Conservation (phyloP, 2,797 vertebrate genomes). For the Eptatretus atami region DNA sequence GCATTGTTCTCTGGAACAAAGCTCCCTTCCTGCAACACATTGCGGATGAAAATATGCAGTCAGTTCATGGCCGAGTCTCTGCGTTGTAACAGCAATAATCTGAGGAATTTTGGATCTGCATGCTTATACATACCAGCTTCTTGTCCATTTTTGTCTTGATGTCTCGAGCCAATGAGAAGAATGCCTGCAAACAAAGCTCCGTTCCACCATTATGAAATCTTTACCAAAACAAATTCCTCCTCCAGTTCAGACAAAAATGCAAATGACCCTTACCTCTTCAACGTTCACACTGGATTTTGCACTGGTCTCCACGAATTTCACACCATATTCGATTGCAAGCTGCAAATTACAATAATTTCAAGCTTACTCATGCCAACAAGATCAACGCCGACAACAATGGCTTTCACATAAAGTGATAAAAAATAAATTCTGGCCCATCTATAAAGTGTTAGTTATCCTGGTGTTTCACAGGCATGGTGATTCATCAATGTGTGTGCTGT, state of each 20-base stretch:
- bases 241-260: accelerated
- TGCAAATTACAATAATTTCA: conserved; percentile 12
- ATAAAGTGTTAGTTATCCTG: no score
- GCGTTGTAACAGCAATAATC: background rate
- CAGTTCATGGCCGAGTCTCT: background rate
- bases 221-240: background rate
- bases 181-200: conserved; percentile 23
- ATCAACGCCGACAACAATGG: no score
- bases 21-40: conserved; percentile 47
- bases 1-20: conserved; percentile 55
- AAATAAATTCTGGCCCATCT: no score
- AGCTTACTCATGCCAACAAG: background rate
- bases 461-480: no score
- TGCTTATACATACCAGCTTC: conserved; percentile 44
- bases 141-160: conserved; percentile 99
- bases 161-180: conserved; percentile 82
- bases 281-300: conserved; percentile 95
- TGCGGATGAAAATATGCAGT: conserved; percentile 9
- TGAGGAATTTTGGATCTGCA: no score
- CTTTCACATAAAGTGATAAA: no score
- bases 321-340: conserved; percentile 66
- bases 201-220: conserved; percentile 4
- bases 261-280: conserved; percentile 39
- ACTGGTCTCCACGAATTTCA: conserved; percentile 97
- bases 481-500: no score